A percentile compares a stretch with the other conserved stretches of the same genome.
phyloP scores from a whole-genome alignment of 2,888 invertebrate genomes.

The Parnassius smintheus region DNA sequence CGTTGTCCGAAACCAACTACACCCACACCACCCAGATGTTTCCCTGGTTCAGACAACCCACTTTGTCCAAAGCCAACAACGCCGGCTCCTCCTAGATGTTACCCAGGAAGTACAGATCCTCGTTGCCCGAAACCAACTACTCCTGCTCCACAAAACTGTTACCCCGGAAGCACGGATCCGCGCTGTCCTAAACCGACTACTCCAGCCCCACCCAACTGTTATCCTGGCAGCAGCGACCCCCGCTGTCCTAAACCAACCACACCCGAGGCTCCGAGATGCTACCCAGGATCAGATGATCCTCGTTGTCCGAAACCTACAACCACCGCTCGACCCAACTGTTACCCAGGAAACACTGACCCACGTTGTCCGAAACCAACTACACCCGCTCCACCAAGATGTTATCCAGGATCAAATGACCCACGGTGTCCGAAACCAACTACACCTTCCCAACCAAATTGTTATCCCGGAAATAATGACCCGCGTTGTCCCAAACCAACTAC shows the following conservation, averaged over 20 bases:
- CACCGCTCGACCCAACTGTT: conserved; percentile 34
- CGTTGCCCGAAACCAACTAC: conserved; percentile 46
- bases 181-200: conserved; percentile 46
- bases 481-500: conserved; percentile 45
- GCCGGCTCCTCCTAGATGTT: conserved; percentile 36
- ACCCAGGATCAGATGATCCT: conserved; percentile 36
- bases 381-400: conserved; percentile 36
- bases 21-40: conserved; percentile 36
- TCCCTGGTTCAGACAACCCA: conserved; percentile 35
- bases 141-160: conserved; percentile 40
- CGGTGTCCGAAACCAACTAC: conserved; percentile 40
- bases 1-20: conserved; percentile 40
- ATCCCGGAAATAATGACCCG: conserved; percentile 31
- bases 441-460: conserved; percentile 34
- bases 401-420: conserved; percentile 38
- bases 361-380: conserved; percentile 44
- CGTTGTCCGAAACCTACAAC: conserved; percentile 40
- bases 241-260: conserved; percentile 38
- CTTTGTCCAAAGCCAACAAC: conserved; percentile 35
- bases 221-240: conserved; percentile 32
- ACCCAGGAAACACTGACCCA: conserved; percentile 38
- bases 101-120: conserved; percentile 48
- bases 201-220: conserved; percentile 22
- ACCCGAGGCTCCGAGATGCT: conserved; percentile 30
- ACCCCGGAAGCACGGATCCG: conserved; percentile 49